Evolutionary conservation across 2,113 vertebrate genomes (phyloP).

Genomic region (Pseudonaja textilis): DNA sequence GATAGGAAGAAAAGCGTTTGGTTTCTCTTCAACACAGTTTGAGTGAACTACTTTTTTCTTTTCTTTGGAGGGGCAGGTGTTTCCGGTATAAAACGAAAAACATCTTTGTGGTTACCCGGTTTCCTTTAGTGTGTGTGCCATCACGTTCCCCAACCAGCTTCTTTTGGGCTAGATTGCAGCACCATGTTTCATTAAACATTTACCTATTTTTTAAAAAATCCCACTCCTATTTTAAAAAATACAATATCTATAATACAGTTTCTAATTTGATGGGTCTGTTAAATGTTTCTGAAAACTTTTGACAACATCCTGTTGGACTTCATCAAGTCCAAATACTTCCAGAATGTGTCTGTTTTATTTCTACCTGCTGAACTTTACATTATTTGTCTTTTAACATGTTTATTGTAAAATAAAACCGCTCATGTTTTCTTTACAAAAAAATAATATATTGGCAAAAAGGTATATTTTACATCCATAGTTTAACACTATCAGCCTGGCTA

Average conservation of each 20-base stretch:
- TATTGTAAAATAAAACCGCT: not conserved
- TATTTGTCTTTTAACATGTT: not conserved
- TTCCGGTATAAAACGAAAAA: slow-evolving; percentile 82
- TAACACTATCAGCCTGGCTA: not conserved
- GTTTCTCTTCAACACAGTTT: not conserved
- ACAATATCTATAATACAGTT: not conserved
- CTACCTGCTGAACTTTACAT: not conserved
- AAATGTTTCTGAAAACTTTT: not conserved
- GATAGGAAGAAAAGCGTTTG: not conserved
- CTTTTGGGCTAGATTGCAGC: not conserved
- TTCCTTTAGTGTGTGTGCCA: slow-evolving; percentile 23
- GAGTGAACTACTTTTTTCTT: fast-evolving
- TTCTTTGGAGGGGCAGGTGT: slow-evolving; percentile 69
- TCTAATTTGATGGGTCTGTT: not conserved
- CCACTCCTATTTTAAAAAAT: not conserved
- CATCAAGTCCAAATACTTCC: not conserved
- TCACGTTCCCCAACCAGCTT: slow-evolving; percentile 40
- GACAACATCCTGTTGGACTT: not conserved
- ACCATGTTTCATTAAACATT: not conserved
- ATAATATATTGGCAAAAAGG: not conserved
- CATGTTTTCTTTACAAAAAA: not conserved
- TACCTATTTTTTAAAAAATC: not conserved
- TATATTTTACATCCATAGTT: not conserved
- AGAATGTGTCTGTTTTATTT: not conserved
- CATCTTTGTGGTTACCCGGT: slow-evolving; percentile 70